phyloP scores from a whole-genome alignment of 1,140 invertebrate species.

The Achroia grisella region DNA sequence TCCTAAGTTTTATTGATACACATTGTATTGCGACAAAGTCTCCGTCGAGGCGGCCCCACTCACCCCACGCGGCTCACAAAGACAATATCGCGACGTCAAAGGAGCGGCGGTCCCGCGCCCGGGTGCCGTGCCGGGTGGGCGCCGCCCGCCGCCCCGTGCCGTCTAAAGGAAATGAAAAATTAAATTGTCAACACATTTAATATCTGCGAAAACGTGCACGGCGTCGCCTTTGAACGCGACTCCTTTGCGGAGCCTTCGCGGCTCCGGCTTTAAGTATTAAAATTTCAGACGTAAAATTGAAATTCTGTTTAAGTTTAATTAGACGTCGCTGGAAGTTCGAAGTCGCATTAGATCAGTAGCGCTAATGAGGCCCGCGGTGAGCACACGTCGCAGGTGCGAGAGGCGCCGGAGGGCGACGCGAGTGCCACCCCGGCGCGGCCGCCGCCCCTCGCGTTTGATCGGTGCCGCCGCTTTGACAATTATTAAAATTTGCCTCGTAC shows the following conservation, averaged over 20 bases:
- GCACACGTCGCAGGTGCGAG: constrained; percentile 50
- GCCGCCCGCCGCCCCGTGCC: constrained; percentile 33
- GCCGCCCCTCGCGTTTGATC: constrained; percentile 57
- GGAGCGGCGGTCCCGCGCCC: constrained; percentile 49
- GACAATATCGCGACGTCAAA: constrained; percentile 74
- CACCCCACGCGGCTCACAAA: constrained; percentile 67
- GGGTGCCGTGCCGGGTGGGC: constrained; percentile 11
- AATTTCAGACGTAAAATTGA: constrained; percentile 67
- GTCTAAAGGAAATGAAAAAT: constrained; percentile 72
- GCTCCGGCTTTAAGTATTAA: constrained; percentile 64
- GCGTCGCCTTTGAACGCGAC: constrained; percentile 62
- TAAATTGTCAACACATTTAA: constrained; percentile 74
- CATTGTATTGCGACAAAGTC: constrained; percentile 73
- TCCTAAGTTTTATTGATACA: constrained; percentile 74
- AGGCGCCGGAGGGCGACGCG: constrained; percentile 10
- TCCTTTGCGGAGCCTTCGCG: constrained; percentile 51
- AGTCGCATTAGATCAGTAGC: constrained; percentile 64
- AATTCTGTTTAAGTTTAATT: constrained; percentile 70
- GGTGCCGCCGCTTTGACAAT: constrained; percentile 71
- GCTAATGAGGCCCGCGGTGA: constrained; percentile 62
- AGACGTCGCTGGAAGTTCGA: constrained; percentile 59
- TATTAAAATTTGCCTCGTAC: constrained; percentile 73
- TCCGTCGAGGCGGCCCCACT: constrained; percentile 53
- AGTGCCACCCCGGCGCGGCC: constrained; percentile 5
- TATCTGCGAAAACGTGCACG: constrained; percentile 72